Evolutionary conservation across 2,888 invertebrate species (phyloP).

Genomic region (Pterostichus madidus): DNA sequence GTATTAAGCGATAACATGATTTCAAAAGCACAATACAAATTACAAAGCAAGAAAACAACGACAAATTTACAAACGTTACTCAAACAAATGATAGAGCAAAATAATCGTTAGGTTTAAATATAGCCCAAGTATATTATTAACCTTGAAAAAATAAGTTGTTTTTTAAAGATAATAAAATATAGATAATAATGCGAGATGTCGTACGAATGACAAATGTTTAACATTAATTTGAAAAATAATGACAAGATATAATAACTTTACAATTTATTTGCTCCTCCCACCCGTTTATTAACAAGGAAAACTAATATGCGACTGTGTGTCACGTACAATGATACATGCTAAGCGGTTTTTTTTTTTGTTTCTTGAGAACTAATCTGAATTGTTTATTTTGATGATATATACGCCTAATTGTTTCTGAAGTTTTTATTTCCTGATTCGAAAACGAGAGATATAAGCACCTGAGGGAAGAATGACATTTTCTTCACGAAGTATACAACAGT

Average conservation of each 20-base stretch:
- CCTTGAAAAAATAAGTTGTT: constrained; percentile 35
- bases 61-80: constrained; percentile 13
- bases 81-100: constrained; percentile 25
- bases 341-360: too few relatives aligned
- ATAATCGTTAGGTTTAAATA: constrained; percentile 29
- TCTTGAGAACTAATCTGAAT: too few relatives aligned
- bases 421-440: too few relatives aligned
- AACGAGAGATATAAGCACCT: too few relatives aligned
- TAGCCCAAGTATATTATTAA: constrained; percentile 20
- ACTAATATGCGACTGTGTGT: too few relatives aligned
- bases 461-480: too few relatives aligned
- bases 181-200: constrained; percentile 4
- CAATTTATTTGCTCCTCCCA: too few relatives aligned
- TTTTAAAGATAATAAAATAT: constrained; percentile 37
- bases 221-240: constrained; percentile 33
- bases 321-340: too few relatives aligned
- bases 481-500: too few relatives aligned
- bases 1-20: constrained; percentile 17
- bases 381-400: too few relatives aligned
- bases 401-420: too few relatives aligned
- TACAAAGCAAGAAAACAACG: constrained; percentile 18
- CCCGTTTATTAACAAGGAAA: too few relatives aligned
- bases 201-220: constrained; percentile 3
- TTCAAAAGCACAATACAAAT: constrained; percentile 11
- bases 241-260: neutral